Base-by-base conservation (phyloP, 1,140 invertebrate species). In the Acromyrmex echinatior region DNA sequence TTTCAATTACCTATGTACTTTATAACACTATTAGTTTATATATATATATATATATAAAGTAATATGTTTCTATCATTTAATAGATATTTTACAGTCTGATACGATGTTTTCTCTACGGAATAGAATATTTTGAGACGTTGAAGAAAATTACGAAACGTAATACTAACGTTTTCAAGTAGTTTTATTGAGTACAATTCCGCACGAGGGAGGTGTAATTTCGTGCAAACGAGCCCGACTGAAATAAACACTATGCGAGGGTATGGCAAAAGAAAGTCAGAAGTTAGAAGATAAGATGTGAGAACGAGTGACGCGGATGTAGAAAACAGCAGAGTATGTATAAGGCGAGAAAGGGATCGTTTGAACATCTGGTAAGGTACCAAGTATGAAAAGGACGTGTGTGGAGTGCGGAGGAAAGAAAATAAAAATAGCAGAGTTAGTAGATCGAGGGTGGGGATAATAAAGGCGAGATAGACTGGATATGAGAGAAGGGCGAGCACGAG, bases 251-350 rank as follows among this genome's bases (percentile, higher is more conserved):
- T n/a, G 71, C 35, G 80, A 84, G 60, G 58, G 28, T 58, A n/a
- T 9, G 70, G 80, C 70, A 35, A 74, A 62, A 63, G 70, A 39
- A 74, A 84, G 80, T 82, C 68, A 82, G 80, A 63, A 84, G 79
- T 81, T 81, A 68, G 49, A 81, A 28, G 70, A 74, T 84, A 76
- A 84, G 80, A 84, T 49, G 70, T 62, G 80, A 74, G 39, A 74
- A 74, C 68, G 79, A 56, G 80, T 39, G 79, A 21, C n/a, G 51
- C 18, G 25, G 56, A 16, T 58, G 56, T 74, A 45, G 39, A 35
- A n/a, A 62, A 25, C 14, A 21, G 68, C 25, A 25, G 25, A 28
- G 56, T 73, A 35, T 49, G n/a, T 63, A 31, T 70, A 53, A 80
- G 45, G 77, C 25, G 80, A 74, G 80, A 82, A 82, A 49, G 70